Percentiles rank a stretch among this genome's conserved stretches.
phyloP scores from a whole-genome alignment of 2,797 vertebrate genomes.

The Poecile montanus region DNA sequence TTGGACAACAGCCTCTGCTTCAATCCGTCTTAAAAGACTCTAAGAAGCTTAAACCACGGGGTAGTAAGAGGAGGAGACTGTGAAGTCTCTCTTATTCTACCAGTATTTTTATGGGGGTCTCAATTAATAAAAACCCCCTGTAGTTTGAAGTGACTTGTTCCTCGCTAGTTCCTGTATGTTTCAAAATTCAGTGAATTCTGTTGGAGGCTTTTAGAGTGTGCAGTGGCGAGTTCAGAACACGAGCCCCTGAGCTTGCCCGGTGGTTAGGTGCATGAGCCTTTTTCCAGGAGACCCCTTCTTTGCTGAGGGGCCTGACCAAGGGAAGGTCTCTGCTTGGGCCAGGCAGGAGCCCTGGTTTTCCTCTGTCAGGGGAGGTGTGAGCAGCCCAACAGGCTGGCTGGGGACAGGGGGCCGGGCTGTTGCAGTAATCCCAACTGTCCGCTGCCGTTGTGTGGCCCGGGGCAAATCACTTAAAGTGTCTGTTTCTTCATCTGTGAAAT shows the following conservation, averaged over 20 bases:
- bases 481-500: slow-evolving; percentile 53
- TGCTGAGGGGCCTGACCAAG: neutral
- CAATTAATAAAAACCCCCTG: neutral
- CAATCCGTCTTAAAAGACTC: slow-evolving; percentile 59
- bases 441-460: neutral
- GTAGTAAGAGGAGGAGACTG: slow-evolving; percentile 47
- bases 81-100: neutral
- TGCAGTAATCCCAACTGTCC: neutral
- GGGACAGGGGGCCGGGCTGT: fast-evolving
- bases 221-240: neutral
- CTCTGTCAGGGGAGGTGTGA: fast-evolving
- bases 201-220: neutral
- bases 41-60: slow-evolving; percentile 60
- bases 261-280: fast-evolving
- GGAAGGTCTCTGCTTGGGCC: neutral
- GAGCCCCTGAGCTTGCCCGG: neutral
- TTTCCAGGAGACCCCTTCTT: neutral
- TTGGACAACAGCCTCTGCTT: slow-evolving; percentile 64
- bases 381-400: neutral
- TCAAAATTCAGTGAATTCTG: neutral
- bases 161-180: fast-evolving
- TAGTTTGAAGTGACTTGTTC: neutral
- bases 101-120: neutral
- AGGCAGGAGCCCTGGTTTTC: neutral
- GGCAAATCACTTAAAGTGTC: slow-evolving; percentile 39